Evolutionary conservation across 2,888 invertebrate species (phyloP).

Genomic region (Timandra comae): DNA sequence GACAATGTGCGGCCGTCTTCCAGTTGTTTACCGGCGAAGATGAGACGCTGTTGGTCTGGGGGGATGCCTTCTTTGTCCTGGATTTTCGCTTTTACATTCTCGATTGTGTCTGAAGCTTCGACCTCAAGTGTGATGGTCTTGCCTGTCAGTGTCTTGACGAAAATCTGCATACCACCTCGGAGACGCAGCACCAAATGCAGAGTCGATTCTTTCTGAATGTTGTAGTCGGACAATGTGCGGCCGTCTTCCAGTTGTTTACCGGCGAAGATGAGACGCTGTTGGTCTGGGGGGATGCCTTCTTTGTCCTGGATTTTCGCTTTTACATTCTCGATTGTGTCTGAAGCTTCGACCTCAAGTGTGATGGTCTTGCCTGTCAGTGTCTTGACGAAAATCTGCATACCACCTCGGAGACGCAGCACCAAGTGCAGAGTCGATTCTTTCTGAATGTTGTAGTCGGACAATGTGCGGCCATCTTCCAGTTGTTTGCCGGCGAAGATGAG

Average conservation of each 20-base stretch:
- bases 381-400: conserved; percentile 23
- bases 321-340: conserved; percentile 19
- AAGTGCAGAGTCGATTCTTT: conserved; percentile 22
- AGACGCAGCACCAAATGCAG: conserved; percentile 17
- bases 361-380: conserved; percentile 19
- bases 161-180: conserved; percentile 19
- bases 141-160: conserved; percentile 15
- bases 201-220: conserved; percentile 19
- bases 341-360: conserved; percentile 18
- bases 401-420: conserved; percentile 20
- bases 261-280: conserved; percentile 19
- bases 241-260: conserved; percentile 21
- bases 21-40: conserved; percentile 19
- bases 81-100: conserved; percentile 17
- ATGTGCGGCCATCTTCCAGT: conserved; percentile 21
- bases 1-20: conserved; percentile 18
- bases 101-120: conserved; percentile 15
- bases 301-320: conserved; percentile 22
- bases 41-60: conserved; percentile 16
- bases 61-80: conserved; percentile 19
- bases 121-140: conserved; percentile 16
- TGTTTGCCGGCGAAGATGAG: too few species aligned
- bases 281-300: conserved; percentile 21
- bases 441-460: conserved; percentile 21
- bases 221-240: conserved; percentile 19